Conservation (phyloP, 2,113 vertebrate species). For the Neodon shergylaensis region DNA sequence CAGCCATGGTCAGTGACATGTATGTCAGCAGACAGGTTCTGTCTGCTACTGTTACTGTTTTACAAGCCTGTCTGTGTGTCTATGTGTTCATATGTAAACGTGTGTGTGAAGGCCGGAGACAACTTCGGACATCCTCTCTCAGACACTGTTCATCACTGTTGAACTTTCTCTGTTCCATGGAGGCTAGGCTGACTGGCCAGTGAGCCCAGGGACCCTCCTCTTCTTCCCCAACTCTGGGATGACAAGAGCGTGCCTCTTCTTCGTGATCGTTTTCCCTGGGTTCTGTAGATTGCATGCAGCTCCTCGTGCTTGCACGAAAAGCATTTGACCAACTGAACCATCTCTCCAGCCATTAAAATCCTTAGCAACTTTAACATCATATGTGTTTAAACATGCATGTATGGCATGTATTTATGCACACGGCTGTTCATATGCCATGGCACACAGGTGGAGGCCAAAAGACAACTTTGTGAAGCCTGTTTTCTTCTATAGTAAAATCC, state of each 20-base stretch:
- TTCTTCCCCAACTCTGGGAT: background rate
- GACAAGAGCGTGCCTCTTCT: too few relatives aligned
- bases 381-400: too few relatives aligned
- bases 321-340: background rate
- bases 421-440: background rate
- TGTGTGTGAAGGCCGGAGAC: background rate
- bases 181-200: too few relatives aligned
- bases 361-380: background rate
- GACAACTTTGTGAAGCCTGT: background rate
- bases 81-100: background rate
- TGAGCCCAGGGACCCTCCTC: background rate
- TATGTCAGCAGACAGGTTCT: background rate
- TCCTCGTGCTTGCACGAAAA: background rate
- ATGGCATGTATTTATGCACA: background rate
- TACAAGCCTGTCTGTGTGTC: background rate
- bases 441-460: background rate
- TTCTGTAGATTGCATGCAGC: background rate
- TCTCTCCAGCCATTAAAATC: background rate
- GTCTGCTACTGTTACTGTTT: background rate
- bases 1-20: too few relatives aligned
- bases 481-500: background rate
- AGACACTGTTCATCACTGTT: too few relatives aligned
- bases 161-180: background rate
- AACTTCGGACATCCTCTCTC: background rate
- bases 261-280: background rate